A percentile compares a stretch with the other conserved stretches of the same genome.
phyloP scores from a whole-genome alignment of 2,888 invertebrate species.

The Perithous albicinctus region DNA sequence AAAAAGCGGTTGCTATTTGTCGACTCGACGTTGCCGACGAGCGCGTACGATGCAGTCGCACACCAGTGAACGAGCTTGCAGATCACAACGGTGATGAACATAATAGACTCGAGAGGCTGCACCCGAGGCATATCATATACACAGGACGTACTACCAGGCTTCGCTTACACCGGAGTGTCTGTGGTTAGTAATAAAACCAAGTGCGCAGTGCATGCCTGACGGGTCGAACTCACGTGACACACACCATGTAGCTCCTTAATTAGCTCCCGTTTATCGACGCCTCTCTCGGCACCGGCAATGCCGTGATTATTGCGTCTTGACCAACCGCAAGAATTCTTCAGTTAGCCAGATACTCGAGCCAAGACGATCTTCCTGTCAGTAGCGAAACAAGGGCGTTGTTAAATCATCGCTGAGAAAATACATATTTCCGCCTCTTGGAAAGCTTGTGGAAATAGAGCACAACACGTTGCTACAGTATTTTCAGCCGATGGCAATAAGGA shows the following conservation, averaged over 20 bases:
- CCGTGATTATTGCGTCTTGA: constrained; percentile 43
- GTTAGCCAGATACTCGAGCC: constrained; percentile 21
- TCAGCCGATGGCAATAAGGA: not conserved
- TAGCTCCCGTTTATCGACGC: constrained; percentile 50
- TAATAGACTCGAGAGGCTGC: constrained; percentile 7
- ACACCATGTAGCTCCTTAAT: constrained; percentile 50
- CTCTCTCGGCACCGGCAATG: constrained; percentile 25
- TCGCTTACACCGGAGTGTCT: no score
- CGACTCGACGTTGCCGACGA: not conserved
- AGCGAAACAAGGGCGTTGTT: not conserved
- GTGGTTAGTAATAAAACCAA: constrained; percentile 41
- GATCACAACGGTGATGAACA: not conserved
- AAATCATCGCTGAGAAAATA: not conserved
- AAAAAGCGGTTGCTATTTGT: constrained; percentile 27
- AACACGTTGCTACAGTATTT: not conserved
- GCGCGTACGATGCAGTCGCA: not conserved
- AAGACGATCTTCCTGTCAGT: constrained; percentile 8
- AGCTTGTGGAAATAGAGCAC: not conserved
- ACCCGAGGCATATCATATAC: not conserved
- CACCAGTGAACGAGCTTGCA: constrained; percentile 18
- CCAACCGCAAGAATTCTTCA: constrained; percentile 50
- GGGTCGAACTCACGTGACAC: constrained; percentile 26
- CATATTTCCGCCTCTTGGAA: not conserved
- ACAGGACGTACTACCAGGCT: not conserved
- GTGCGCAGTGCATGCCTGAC: constrained; percentile 16